Evolutionary conservation across 2,888 invertebrate genomes (phyloP).

Genomic region (Choristoneura rosaceana): DNA sequence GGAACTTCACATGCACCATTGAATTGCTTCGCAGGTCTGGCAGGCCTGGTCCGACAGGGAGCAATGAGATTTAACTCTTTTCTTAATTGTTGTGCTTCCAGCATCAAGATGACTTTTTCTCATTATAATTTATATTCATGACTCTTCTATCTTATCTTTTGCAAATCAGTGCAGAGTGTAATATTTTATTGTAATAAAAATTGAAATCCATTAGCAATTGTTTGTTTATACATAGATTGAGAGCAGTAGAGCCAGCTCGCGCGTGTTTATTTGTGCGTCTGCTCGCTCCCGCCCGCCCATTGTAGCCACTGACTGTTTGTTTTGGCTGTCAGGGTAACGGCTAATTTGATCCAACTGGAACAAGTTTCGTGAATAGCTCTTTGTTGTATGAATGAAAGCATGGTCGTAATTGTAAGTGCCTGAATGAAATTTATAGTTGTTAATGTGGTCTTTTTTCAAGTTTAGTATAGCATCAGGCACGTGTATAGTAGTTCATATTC

Average conservation of each 20-base stretch:
- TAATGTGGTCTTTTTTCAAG: no score
- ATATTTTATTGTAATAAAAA: background rate
- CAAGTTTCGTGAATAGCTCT: constrained; percentile 1
- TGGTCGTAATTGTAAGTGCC: background rate
- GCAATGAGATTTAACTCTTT: no score
- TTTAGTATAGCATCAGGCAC: no score
- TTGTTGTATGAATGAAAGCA: constrained; percentile 15
- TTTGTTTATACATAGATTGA: constrained; percentile 22
- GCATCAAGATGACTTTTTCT: no score
- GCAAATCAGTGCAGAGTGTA: background rate
- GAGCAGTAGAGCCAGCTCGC: background rate
- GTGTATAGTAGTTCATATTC: no score
- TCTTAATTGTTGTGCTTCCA: no score
- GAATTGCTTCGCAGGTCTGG: no score
- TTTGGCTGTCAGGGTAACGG: constrained; percentile 11
- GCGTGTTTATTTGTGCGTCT: constrained; percentile 33
- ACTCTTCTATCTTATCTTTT: background rate
- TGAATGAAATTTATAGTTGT: no score
- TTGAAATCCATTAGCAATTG: constrained; percentile 23
- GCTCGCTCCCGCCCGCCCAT: background rate
- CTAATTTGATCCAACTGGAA: constrained; percentile 23
- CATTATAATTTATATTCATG: no score
- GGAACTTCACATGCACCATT: no score
- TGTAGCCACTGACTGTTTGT: constrained; percentile 28
- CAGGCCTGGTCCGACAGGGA: no score